phyloP scores from a whole-genome alignment of 1,140 invertebrate genomes.

The Steinernema feltiae region DNA sequence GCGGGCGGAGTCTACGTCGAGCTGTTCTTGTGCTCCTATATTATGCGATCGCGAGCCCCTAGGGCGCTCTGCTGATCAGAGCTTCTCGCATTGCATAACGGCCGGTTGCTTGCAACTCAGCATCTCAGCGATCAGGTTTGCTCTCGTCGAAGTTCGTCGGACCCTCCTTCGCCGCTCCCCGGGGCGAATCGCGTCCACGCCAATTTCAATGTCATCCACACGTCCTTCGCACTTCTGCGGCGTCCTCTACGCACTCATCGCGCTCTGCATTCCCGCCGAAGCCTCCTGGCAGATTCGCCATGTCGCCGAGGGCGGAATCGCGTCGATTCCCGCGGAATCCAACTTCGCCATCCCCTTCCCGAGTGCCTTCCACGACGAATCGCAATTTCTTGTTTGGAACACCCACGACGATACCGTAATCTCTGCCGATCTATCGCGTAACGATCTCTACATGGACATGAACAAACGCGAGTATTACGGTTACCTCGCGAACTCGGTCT shows the following conservation, averaged over 20 bases:
- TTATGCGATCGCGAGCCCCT: not conserved
- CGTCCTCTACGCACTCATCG: not conserved
- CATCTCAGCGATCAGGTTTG: not conserved
- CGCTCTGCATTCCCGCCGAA: not conserved
- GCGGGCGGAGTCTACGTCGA: not conserved
- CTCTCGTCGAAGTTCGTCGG: not conserved
- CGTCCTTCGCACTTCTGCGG: not conserved
- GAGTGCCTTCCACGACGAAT: not conserved
- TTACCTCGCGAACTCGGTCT: not conserved
- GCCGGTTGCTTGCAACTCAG: constrained; percentile 1
- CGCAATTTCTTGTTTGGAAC: not conserved
- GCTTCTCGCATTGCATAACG: not conserved
- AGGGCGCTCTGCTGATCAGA: not conserved
- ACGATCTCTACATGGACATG: not conserved
- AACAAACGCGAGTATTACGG: not conserved
- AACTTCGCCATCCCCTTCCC: not conserved
- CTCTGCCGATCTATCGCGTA: not conserved
- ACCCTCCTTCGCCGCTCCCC: not conserved
- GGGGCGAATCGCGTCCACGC: not conserved
- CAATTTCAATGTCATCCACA: constrained; percentile 13
- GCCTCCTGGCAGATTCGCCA: not conserved
- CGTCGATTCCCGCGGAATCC: not conserved
- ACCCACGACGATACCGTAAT: not conserved
- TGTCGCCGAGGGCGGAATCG: not conserved
- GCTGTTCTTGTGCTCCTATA: not conserved